Conservation (phyloP, 2,888 invertebrate species). For the Tetragonula carbonaria region DNA sequence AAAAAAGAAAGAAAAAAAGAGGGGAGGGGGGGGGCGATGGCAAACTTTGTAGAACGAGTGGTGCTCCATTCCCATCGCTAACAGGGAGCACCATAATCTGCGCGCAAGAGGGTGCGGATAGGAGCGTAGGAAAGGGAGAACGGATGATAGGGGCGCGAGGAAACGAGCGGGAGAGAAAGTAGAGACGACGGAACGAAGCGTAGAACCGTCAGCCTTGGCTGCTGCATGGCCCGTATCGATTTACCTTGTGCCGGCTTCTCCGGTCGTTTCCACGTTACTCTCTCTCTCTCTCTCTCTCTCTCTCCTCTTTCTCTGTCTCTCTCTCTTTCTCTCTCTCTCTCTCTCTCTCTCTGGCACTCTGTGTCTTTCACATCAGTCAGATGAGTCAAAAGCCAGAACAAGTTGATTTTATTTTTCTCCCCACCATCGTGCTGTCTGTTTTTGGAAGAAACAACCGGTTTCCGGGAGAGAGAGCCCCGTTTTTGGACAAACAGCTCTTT, state of each 20-base stretch:
- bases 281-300: background rate
- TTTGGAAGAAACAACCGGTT: background rate
- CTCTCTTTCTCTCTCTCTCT: background rate
- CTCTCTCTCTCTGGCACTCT: background rate
- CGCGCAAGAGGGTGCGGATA: conserved; percentile 39
- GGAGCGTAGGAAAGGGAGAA: conserved; percentile 29
- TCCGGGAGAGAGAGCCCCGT: background rate
- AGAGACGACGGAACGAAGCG: conserved; percentile 52
- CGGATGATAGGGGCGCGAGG: conserved; percentile 45
- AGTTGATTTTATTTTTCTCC: conserved; percentile 41
- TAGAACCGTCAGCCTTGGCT: conserved; percentile 70
- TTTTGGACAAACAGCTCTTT: background rate
- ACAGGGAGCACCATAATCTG: conserved; percentile 52
- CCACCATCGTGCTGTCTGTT: conserved; percentile 1
- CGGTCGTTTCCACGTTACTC: conserved; percentile 49
- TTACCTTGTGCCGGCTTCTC: conserved; percentile 71
- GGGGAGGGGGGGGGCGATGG: conserved; percentile 34
- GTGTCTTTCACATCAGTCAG: conserved; percentile 19
- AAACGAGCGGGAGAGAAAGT: conserved; percentile 54
- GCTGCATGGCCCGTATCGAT: conserved; percentile 75
- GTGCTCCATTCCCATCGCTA: conserved; percentile 56
- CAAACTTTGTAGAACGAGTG: conserved; percentile 58
- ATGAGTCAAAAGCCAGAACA: conserved; percentile 45
- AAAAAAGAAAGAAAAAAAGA: background rate
- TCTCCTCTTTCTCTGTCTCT: background rate